A percentile compares a stretch with the other conserved stretches of the same genome.
phyloP scores from a whole-genome alignment of 2,113 vertebrate species.

The Lanius ludovicianus region DNA sequence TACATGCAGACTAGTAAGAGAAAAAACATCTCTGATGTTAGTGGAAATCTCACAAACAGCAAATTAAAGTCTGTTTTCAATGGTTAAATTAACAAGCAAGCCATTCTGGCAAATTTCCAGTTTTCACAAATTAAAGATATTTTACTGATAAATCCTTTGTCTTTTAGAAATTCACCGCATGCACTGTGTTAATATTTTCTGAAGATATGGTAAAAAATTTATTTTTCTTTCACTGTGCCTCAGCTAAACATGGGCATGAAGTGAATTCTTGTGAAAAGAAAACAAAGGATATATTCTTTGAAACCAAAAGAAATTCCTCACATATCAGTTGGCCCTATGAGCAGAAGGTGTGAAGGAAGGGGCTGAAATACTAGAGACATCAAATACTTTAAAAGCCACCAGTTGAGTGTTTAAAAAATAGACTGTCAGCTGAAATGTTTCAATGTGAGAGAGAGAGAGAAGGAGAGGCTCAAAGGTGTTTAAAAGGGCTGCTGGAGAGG shows the following conservation, averaged over 20 bases:
- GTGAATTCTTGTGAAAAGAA: slow-evolving; percentile 32
- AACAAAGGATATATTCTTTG: slow-evolving; percentile 21
- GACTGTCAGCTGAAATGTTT: slow-evolving; percentile 60
- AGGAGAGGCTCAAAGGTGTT: slow-evolving; percentile 57
- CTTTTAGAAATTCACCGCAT: neutral
- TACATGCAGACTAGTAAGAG: neutral
- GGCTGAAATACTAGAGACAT: slow-evolving; percentile 49
- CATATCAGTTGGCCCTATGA: slow-evolving; percentile 28
- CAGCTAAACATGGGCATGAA: neutral
- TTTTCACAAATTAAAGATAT: slow-evolving; percentile 18
- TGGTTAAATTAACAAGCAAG: neutral
- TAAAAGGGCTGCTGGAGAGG: slow-evolving; percentile 41
- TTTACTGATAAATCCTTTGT: slow-evolving; percentile 20
- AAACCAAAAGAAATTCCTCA: slow-evolving; percentile 36
- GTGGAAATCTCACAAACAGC: neutral
- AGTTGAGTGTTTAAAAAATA: slow-evolving; percentile 57
- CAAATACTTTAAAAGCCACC: slow-evolving; percentile 55
- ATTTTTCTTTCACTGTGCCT: slow-evolving; percentile 1
- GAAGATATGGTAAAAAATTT: neutral
- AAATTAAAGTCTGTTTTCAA: neutral
- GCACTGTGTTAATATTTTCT: neutral
- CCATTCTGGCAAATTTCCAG: slow-evolving; percentile 3
- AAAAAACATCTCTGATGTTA: neutral
- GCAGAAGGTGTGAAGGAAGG: slow-evolving; percentile 54
- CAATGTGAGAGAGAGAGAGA: slow-evolving; percentile 25